phyloP scores from a whole-genome alignment of 2,888 invertebrate genomes.

The Amitus sp. region DNA sequence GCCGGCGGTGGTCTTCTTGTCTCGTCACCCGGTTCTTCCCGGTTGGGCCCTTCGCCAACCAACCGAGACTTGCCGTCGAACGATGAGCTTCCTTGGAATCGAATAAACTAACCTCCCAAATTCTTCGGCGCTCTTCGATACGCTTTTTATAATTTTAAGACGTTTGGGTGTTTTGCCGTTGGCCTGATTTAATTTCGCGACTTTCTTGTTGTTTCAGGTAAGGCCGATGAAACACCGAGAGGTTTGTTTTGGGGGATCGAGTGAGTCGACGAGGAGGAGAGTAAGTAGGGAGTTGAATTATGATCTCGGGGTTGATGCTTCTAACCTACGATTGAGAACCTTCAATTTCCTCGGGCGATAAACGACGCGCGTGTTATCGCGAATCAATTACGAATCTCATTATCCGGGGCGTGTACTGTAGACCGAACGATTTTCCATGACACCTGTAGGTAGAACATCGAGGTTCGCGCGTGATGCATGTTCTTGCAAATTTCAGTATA shows the following conservation, averaged over 20 bases:
- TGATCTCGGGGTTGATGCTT: constrained; percentile 14
- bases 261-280: constrained; percentile 38
- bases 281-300: constrained; percentile 43
- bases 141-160: constrained; percentile 35
- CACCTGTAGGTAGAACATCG: constrained; percentile 33
- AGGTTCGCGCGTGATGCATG: constrained; percentile 27
- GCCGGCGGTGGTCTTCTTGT: constrained; percentile 35
- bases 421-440: constrained; percentile 7
- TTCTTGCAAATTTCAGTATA: too few species aligned
- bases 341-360: too few species aligned
- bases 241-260: constrained; percentile 16
- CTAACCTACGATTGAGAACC: too few species aligned
- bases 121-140: constrained; percentile 18
- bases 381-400: too few species aligned
- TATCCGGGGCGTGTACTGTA: too few species aligned
- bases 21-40: constrained; percentile 12
- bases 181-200: background rate
- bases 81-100: constrained; percentile 26
- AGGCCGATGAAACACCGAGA: constrained; percentile 39
- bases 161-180: background rate
- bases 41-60: constrained; percentile 32
- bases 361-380: too few species aligned
- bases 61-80: too few species aligned
- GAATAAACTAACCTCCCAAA: constrained; percentile 27
- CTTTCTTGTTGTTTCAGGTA: constrained; percentile 60